These are phyloP conservation scores for Premnoplex brunnescens DNA, from an alignment of 2,797 vertebrate species.

Conservation along the genomic window DNA sequence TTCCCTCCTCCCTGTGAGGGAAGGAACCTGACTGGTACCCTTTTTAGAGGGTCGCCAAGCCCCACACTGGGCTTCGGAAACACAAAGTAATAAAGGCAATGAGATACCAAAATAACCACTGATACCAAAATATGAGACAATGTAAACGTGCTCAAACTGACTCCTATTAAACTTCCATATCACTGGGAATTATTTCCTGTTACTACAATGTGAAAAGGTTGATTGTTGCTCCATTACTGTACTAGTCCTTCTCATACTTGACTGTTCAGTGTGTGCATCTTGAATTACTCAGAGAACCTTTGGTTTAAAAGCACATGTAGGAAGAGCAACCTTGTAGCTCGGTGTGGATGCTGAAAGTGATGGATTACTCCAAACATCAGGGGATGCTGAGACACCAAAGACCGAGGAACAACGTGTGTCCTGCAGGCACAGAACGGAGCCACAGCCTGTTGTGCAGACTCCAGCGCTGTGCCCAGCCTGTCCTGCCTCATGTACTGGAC, in stretches of 20 bases:
- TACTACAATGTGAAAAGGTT: neutral
- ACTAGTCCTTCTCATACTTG: neutral
- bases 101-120: neutral
- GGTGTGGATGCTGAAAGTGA: neutral
- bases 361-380: neutral
- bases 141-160: neutral
- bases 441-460: neutral
- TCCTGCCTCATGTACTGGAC: neutral
- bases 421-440: neutral
- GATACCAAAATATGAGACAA: neutral
- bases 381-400: neutral
- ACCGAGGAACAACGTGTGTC: neutral
- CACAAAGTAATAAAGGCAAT: neutral
- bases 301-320: neutral
- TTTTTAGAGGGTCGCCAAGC: neutral
- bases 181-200: neutral
- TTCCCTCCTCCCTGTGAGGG: neutral
- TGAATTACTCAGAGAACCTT: neutral
- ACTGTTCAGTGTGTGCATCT: accelerated
- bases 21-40: neutral
- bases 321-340: neutral
- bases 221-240: neutral
- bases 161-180: neutral
- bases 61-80: neutral
- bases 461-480: neutral